A percentile compares a stretch with the other conserved stretches of the same genome.
Evolutionary conservation across 1,140 invertebrate species (phyloP).

Genomic region (Scylla paramamosain): DNA sequence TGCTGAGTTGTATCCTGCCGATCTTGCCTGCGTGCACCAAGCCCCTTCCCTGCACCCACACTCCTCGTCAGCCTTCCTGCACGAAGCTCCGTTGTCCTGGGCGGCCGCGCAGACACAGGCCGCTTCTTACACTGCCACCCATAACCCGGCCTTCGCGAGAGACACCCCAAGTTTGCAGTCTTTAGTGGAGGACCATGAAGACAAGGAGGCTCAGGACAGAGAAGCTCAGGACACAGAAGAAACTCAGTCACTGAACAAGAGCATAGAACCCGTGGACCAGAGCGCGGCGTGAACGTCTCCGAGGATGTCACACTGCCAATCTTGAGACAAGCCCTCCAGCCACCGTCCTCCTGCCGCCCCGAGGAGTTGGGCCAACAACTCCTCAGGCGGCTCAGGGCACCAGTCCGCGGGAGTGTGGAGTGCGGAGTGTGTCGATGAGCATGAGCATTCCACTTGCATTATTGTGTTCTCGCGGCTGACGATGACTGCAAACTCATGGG

Average conservation of each 20-base stretch:
- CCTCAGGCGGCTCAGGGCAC: neutral
- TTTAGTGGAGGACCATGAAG: slow-evolving; percentile 29
- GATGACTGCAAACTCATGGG: neutral
- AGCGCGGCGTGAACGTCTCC: slow-evolving; percentile 40
- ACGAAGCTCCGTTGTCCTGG: slow-evolving; percentile 57
- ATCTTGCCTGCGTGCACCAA: slow-evolving; percentile 55
- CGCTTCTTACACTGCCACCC: slow-evolving; percentile 29
- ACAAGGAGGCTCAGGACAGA: slow-evolving; percentile 11
- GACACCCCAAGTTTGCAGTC: slow-evolving; percentile 49
- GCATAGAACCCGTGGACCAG: neutral
- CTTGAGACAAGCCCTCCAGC: slow-evolving; percentile 34
- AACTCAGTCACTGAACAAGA: neutral
- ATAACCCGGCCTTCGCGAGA: slow-evolving; percentile 45
- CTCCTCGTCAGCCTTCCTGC: slow-evolving; percentile 52
- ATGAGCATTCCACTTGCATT: neutral
- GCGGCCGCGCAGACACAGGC: neutral
- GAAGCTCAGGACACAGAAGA: slow-evolving; percentile 37
- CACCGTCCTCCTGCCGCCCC: slow-evolving; percentile 39
- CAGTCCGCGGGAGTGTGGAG: slow-evolving; percentile 1
- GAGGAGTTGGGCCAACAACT: neutral
- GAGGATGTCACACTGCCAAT: neutral
- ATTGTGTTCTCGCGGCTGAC: neutral
- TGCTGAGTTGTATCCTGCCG: slow-evolving; percentile 53
- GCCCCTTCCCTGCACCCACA: slow-evolving; percentile 30
- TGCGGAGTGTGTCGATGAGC: neutral